Base-by-base conservation (phyloP, 1,140 invertebrate genomes). In the Megalonaias nervosa region DNA sequence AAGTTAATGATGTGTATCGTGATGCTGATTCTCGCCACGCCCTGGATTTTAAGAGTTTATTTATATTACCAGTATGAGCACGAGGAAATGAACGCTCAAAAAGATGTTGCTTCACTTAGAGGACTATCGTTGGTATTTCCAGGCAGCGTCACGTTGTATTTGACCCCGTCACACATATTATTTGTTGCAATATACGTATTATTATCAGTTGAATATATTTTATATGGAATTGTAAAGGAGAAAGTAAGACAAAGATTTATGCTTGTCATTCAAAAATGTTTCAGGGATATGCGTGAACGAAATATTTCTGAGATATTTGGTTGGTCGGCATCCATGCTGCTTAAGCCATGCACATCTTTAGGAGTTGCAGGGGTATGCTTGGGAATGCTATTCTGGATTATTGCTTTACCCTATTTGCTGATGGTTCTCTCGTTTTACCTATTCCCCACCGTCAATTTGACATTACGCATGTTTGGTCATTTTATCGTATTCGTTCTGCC, bases 341-440 rank as follows among this genome's bases (percentile, higher is more conserved):
- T 79, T 1, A 38, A 19, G 14, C 81, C 77, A 60, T 82, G 75
- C 57, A 71, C 57, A 58, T 17, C 59, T 13, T 82, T 80, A 60
- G 84, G 84, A 21, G 55, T 81, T 16, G 9, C 84, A 12, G 84
- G 82, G 12, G 57, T 85, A 6, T 31, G 81, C 21, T n/a, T 85
- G 2, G 82, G 78, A 59, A 48, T 68, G 1, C 38, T 74, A 66
- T 82, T 77, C 48, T 76, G 81, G 66, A 26, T 74, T 21, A 4
- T 86, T 19, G 19, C 82, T 12, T 19, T 78, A 15, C 74, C 82
- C 5, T 1, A 83, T 16, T n/a, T 74, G 9, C 1, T 84, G 1
- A 67, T 84, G 3, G 59, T 84, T 17, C 55, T 77, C 9, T 75
- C 74, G 57, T 83, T 85, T 76, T 82, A 82, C 71, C 68, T 79